Base-by-base conservation (phyloP, 2,113 vertebrate genomes). In the Plotosus lineatus region DNA sequence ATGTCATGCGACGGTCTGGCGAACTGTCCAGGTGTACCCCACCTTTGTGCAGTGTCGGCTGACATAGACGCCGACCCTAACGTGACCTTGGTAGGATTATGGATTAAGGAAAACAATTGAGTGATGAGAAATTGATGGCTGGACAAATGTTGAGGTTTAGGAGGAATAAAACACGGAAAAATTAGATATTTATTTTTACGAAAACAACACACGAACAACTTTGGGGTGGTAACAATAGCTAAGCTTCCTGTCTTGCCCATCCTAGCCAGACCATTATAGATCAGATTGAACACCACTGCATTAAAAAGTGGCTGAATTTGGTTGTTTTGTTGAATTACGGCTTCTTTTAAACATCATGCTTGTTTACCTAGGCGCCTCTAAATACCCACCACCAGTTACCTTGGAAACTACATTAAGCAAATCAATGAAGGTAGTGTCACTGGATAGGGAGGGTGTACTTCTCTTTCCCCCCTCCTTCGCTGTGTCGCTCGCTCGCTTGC, bases 351-450 rank as follows among this genome's bases (percentile, higher is more conserved):
- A 68, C 65, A 58, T 48, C 61, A 73, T 71, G 58, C 82, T 78
- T 84, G 83, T 90, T 90, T 88, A 86, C 88, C 87, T 68, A 0
- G 83, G 86, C 85, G 91, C 86, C 90, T 91, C 90, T 90, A 92
- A 94, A 91, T 90, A 90, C 86, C 88, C 88, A 88, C 85, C 85
- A 87, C 85, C 89, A 28, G 91, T 95, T 91, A 90, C 93, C 91
- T 83, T 90, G 91, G 94, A 89, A 94, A 94, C 94, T 84, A 85
- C 91, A 92, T 94, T 93, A 93, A 92, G 91, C 91, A 94, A 92
- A 95, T 96, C 93, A 91, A 94, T 94, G 89, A 85, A 93, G 88
- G 90, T 92, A 92, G 92, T 94, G 91, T 93, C 90, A 92, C 89
- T 90, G 87, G 87, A 81, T 88, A 86, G 90, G 90, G 90, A 94